Percentiles rank a stretch among this genome's conserved stretches.
These are phyloP conservation scores for Nasonovia ribisnigri DNA, from an alignment of 2,888 invertebrate species.

Conservation along the genomic window DNA sequence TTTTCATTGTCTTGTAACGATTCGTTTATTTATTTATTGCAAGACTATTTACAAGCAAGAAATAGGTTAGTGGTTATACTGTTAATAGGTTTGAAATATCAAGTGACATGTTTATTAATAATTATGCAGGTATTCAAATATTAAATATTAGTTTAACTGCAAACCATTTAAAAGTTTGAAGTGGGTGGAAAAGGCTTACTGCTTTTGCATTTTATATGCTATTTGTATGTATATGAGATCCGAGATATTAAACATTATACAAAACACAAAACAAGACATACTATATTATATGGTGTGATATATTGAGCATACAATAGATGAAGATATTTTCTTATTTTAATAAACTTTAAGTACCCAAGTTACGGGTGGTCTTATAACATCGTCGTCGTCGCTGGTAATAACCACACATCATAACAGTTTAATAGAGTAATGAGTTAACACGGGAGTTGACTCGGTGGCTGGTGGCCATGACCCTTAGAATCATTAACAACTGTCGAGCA, in stretches of 20 bases:
- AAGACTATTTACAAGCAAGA: not conserved
- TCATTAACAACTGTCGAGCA: not conserved
- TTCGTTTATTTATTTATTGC: no score
- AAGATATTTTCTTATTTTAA: not conserved
- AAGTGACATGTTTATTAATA: not conserved
- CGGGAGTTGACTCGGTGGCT: not conserved
- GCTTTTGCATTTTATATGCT: not conserved
- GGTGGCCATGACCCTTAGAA: not conserved
- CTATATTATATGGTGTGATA: not conserved
- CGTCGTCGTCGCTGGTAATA: not conserved
- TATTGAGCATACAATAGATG: not conserved
- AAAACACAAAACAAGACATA: not conserved
- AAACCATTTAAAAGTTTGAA: not conserved
- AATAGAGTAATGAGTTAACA: not conserved
- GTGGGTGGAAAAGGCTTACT: not conserved
- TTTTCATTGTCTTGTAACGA: not conserved
- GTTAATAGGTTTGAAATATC: not conserved
- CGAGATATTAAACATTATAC: not conserved
- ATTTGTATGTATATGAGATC: not conserved
- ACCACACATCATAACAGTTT: not conserved
- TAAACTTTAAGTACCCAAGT: not conserved
- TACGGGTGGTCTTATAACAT: not conserved
- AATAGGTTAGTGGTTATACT: no score
- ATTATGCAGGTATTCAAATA: not conserved
- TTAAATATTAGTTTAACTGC: not conserved